Percentiles rank a stretch among this genome's conserved stretches.
Conservation (phyloP, 2,888 invertebrate species). For the Didymodactylos carnosus region DNA sequence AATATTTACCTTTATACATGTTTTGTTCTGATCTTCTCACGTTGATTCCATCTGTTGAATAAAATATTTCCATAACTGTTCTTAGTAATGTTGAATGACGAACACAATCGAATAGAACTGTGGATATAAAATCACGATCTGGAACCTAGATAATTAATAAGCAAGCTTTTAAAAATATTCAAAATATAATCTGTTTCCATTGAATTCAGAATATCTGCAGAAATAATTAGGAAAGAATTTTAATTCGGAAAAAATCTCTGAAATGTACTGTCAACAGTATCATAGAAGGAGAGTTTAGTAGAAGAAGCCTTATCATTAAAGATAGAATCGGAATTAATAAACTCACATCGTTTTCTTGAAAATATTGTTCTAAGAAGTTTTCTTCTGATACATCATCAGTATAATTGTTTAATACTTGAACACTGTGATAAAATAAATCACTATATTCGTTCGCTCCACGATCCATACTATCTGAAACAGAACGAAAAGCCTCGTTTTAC, state of each 20-base stretch:
- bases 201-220: too few species aligned
- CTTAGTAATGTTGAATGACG: conserved; percentile 23
- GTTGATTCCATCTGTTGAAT: conserved; percentile 26
- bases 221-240: too few species aligned
- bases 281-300: too few species aligned
- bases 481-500: too few species aligned
- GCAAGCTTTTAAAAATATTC: too few species aligned
- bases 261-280: too few species aligned
- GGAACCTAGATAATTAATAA: conserved; percentile 19
- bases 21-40: conserved; percentile 26
- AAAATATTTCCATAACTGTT: conserved; percentile 26
- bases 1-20: conserved; percentile 27
- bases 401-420: conserved; percentile 23
- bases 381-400: conserved; percentile 23
- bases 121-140: conserved; percentile 26
- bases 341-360: conserved; percentile 19
- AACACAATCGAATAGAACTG: conserved; percentile 30
- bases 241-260: too few species aligned
- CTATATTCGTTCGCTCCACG: conserved; percentile 15
- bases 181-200: too few species aligned
- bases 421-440: conserved; percentile 22
- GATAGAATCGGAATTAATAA: too few species aligned
- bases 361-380: conserved; percentile 22
- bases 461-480: not conserved
- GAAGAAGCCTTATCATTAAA: too few species aligned